A percentile compares a stretch with the other conserved stretches of the same genome.
phyloP scores from a whole-genome alignment of 2,888 invertebrate species.

The Hemistola chrysoprasaria region DNA sequence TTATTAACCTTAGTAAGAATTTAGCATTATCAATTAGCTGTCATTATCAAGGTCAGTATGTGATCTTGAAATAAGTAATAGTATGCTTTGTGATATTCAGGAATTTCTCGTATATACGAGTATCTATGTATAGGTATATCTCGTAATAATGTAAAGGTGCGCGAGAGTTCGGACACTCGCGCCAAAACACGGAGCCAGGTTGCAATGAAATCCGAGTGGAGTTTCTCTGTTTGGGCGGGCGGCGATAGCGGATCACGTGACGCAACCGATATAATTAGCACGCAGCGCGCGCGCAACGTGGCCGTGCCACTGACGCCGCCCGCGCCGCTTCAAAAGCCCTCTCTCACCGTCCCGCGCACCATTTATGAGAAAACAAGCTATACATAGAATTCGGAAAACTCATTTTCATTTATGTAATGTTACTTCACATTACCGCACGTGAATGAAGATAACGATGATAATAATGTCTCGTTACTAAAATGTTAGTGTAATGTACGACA shows the following conservation, averaged over 20 bases:
- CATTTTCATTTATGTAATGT: constrained; percentile 43
- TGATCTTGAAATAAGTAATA: constrained; percentile 59
- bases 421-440: constrained; percentile 21
- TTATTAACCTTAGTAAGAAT: constrained; percentile 4
- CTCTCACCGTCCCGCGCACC: constrained; percentile 68
- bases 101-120: constrained; percentile 29
- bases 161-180: constrained; percentile 32
- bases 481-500: no score
- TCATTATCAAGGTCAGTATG: constrained; percentile 40
- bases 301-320: constrained; percentile 55
- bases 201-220: constrained; percentile 76
- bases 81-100: constrained; percentile 28
- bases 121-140: constrained; percentile 13
- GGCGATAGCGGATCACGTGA: constrained; percentile 71
- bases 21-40: constrained; percentile 37
- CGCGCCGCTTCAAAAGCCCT: constrained; percentile 38
- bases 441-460: constrained; percentile 1
- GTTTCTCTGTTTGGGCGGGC: constrained; percentile 82
- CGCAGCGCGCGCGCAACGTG: constrained; percentile 67
- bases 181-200: constrained; percentile 47
- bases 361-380: constrained; percentile 75
- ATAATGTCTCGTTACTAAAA: no score
- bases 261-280: constrained; percentile 71
- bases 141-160: no score
- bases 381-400: constrained; percentile 63